Conservation (phyloP, 92 coral and sea anemone species). For the Micromussa lordhowensis region DNA sequence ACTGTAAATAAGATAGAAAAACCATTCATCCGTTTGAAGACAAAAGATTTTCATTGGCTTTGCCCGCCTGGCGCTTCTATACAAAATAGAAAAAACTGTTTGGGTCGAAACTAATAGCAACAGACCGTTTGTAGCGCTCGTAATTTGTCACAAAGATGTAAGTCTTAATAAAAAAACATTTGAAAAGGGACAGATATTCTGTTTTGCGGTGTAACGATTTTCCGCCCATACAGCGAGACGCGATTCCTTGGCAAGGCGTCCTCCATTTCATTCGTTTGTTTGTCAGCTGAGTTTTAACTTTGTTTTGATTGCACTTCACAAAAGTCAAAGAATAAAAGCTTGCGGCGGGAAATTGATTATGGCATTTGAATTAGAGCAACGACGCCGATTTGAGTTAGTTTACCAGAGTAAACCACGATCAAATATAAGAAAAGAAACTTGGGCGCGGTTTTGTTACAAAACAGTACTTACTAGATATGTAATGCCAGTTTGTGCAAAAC, state of each 20-base stretch:
- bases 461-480: not conserved
- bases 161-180: not conserved
- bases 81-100: conserved; percentile 22
- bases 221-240: not conserved
- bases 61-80: conserved; percentile 22
- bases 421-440: not conserved
- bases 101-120: conserved; percentile 46
- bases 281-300: conserved; percentile 46
- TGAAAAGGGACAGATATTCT: not conserved
- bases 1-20: not conserved
- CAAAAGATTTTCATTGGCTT: not conserved
- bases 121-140: not conserved
- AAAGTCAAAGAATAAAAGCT: conserved; percentile 23
- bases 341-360: conserved; percentile 34
- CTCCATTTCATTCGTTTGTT: conserved; percentile 7
- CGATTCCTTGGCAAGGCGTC: not conserved
- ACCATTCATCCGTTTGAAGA: not conserved
- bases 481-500: conserved; percentile 1
- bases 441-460: conserved; percentile 28
- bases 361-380: not conserved
- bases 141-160: no score
- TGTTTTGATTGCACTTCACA: conserved; percentile 41
- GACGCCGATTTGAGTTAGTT: conserved; percentile 27
- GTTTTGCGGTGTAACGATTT: not conserved
- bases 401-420: conserved; percentile 19